These are phyloP conservation scores for Hippocampus zosterae DNA, from an alignment of 2,113 vertebrate species.

Conservation along the genomic window DNA sequence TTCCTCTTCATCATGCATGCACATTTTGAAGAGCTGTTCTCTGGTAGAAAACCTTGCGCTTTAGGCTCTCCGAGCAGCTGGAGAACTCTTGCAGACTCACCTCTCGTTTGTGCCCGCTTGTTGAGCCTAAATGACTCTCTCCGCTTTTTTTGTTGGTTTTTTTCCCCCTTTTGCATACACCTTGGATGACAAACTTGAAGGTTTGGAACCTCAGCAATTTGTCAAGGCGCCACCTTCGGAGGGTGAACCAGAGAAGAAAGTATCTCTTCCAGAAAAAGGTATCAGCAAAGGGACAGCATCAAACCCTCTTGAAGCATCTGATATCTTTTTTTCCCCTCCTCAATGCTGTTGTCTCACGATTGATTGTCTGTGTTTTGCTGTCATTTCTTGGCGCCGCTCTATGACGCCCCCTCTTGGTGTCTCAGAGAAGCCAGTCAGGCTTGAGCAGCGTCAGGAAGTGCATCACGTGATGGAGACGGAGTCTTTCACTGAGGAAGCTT, in stretches of 20 bases:
- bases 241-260: conserved; percentile 32
- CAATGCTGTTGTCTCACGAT: conserved; percentile 37
- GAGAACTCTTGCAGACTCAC: neutral
- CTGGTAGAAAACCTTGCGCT: neutral
- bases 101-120: conserved; percentile 1
- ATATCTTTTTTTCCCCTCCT: conserved; percentile 4
- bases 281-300: conserved; percentile 17
- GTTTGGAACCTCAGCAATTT: neutral
- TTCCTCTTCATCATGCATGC: conserved; percentile 17
- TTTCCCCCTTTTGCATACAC: neutral
- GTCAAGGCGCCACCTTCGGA: conserved; percentile 29
- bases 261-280: conserved; percentile 54
- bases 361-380: conserved; percentile 53
- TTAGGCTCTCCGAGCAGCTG: neutral
- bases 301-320: conserved; percentile 13
- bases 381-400: conserved; percentile 59
- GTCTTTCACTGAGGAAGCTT: conserved; percentile 22
- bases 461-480: conserved; percentile 13
- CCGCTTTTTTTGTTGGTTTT: conserved; percentile 2
- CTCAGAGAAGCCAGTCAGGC: conserved; percentile 17
- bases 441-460: conserved; percentile 32
- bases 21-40: neutral
- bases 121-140: conserved; percentile 23
- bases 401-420: conserved; percentile 58
- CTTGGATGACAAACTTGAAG: neutral